These are phyloP conservation scores for Micromussa lordhowensis DNA, from an alignment of 92 coral and sea anemone genomes.

Conservation along the genomic window DNA sequence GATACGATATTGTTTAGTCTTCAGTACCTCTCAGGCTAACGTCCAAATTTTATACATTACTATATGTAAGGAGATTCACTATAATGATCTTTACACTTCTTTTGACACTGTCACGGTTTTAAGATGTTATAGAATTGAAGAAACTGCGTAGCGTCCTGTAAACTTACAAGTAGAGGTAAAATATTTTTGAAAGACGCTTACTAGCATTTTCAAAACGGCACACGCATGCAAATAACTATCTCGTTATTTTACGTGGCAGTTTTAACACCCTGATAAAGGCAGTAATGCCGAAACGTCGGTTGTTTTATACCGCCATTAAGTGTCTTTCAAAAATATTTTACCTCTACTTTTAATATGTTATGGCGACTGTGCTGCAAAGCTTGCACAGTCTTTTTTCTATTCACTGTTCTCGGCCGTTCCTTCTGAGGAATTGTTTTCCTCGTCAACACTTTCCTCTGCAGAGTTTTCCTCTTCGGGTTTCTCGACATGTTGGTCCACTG, in stretches of 20 bases:
- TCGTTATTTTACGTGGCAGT: too few species aligned
- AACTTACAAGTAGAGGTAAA: too few species aligned
- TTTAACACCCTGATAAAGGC: too few species aligned
- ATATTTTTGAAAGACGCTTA: too few species aligned
- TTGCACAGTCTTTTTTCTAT: not conserved
- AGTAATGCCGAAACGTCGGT: too few species aligned
- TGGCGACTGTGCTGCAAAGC: not conserved
- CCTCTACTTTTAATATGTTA: too few species aligned
- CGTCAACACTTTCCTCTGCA: not conserved
- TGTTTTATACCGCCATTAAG: too few species aligned
- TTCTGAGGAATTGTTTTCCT: not conserved
- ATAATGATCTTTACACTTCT: not conserved
- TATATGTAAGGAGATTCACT: not conserved
- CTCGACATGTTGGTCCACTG: constrained; percentile 21
- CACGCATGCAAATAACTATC: too few species aligned
- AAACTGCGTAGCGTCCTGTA: too few species aligned
- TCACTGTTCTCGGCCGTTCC: not conserved
- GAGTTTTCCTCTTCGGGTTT: not conserved
- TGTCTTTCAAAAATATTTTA: too few species aligned
- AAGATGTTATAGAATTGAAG: too few species aligned
- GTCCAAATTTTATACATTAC: not conserved
- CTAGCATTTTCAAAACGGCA: too few species aligned
- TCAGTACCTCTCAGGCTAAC: not conserved
- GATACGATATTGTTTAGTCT: not conserved
- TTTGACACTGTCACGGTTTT: not conserved